Evolutionary conservation across 2,113 vertebrate species (phyloP).

Genomic region (Gymnobelideus leadbeateri): DNA sequence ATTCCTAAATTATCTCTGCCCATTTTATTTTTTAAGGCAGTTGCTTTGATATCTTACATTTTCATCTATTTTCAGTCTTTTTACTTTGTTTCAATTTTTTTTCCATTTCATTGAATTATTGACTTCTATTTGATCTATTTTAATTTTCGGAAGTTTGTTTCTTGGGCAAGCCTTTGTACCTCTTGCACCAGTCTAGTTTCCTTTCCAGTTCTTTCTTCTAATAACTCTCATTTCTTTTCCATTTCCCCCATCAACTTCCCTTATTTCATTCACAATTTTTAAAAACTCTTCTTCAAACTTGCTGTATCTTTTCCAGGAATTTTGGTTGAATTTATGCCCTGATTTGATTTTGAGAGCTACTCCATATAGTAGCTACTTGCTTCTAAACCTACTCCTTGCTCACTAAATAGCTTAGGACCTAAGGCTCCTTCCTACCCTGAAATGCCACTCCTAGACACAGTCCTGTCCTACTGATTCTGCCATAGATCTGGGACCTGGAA

Average conservation of each 20-base stretch:
- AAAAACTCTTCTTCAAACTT: too few relatives aligned
- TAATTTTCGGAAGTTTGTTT: not conserved
- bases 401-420: too few relatives aligned
- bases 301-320: not conserved
- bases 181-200: not conserved
- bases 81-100: not conserved
- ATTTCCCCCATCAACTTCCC: too few relatives aligned
- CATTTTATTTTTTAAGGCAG: not conserved
- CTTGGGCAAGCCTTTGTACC: not conserved
- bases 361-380: too few relatives aligned
- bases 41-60: not conserved
- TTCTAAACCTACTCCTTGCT: too few relatives aligned
- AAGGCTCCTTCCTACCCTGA: too few relatives aligned
- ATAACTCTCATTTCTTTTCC: too few relatives aligned
- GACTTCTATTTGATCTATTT: not conserved
- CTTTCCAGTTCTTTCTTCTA: not conserved
- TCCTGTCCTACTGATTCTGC: too few relatives aligned
- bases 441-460: too few relatives aligned
- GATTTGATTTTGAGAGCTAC: too few relatives aligned
- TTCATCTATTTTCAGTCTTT: not conserved
- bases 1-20: not conserved
- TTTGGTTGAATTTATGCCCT: not conserved
- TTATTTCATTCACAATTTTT: too few relatives aligned
- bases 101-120: not conserved
- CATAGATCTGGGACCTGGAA: too few relatives aligned